These are phyloP conservation scores for Oligia strigilis DNA, from an alignment of 2,888 invertebrate genomes.

Conservation along the genomic window DNA sequence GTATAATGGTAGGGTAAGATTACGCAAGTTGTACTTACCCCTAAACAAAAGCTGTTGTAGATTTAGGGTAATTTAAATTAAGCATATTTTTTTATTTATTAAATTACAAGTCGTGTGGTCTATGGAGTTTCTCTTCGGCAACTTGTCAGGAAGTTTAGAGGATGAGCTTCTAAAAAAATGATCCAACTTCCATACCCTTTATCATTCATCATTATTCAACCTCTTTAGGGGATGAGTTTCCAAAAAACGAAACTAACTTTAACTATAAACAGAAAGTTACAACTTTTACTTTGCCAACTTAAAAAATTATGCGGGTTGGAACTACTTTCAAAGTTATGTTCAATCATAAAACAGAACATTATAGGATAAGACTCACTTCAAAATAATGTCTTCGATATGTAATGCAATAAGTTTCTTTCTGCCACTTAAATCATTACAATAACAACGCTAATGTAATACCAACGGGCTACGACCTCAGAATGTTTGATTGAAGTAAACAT, in stretches of 20 bases:
- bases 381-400: neutral
- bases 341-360: neutral
- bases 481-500: conserved; percentile 52
- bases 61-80: neutral
- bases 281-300: neutral
- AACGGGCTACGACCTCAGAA: conserved; percentile 4
- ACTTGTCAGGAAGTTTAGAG: neutral
- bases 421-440: neutral
- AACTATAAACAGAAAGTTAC: neutral
- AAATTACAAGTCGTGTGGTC: neutral
- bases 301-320: neutral
- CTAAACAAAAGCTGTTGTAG: neutral
- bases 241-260: neutral
- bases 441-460: neutral
- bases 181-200: neutral
- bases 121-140: neutral
- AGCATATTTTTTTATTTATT: neutral
- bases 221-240: neutral
- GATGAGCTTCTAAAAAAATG: neutral
- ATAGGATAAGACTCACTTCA: neutral
- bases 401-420: neutral
- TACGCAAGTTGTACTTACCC: neutral
- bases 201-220: neutral
- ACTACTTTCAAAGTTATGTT: neutral
- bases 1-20: neutral